These are phyloP conservation scores for Sesamia inferens DNA, from an alignment of 2,888 invertebrate genomes.

Conservation along the genomic window DNA sequence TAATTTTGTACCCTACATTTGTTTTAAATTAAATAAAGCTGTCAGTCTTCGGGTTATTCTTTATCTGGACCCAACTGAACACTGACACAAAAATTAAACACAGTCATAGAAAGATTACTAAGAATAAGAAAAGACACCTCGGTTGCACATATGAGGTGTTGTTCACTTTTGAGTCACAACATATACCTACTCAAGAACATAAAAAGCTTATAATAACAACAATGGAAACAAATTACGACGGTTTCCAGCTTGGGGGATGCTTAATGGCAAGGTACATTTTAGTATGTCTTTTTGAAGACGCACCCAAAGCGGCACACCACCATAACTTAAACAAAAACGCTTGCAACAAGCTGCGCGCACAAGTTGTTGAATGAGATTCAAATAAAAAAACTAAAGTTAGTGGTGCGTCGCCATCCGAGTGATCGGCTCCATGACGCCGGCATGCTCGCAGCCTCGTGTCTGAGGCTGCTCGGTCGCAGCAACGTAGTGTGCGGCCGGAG, in stretches of 20 bases:
- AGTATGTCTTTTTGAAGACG: slow-evolving; percentile 76
- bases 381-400: slow-evolving; percentile 36
- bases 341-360: slow-evolving; percentile 24
- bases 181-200: slow-evolving; percentile 81
- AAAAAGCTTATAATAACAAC: slow-evolving; percentile 82
- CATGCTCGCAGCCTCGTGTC: slow-evolving; percentile 90
- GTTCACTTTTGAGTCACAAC: slow-evolving; percentile 77
- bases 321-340: slow-evolving; percentile 47
- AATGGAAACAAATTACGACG: slow-evolving; percentile 78
- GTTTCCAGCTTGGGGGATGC: slow-evolving; percentile 77
- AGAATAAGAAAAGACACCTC: slow-evolving; percentile 70
- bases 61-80: slow-evolving; percentile 76
- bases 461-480: slow-evolving; percentile 89
- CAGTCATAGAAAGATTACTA: slow-evolving; percentile 79
- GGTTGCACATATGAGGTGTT: slow-evolving; percentile 71
- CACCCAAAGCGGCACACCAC: slow-evolving; percentile 79
- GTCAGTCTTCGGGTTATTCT: slow-evolving; percentile 67
- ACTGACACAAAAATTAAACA: slow-evolving; percentile 75
- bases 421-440: slow-evolving; percentile 71
- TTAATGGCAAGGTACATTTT: slow-evolving; percentile 78
- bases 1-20: slow-evolving; percentile 17
- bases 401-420: slow-evolving; percentile 72
- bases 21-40: slow-evolving; percentile 1
- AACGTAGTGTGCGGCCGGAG: slow-evolving; percentile 77
- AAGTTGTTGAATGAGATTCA: slow-evolving; percentile 5